These are phyloP conservation scores for Xerus inauris DNA, from an alignment of 2,113 vertebrate species.

Conservation along the genomic window DNA sequence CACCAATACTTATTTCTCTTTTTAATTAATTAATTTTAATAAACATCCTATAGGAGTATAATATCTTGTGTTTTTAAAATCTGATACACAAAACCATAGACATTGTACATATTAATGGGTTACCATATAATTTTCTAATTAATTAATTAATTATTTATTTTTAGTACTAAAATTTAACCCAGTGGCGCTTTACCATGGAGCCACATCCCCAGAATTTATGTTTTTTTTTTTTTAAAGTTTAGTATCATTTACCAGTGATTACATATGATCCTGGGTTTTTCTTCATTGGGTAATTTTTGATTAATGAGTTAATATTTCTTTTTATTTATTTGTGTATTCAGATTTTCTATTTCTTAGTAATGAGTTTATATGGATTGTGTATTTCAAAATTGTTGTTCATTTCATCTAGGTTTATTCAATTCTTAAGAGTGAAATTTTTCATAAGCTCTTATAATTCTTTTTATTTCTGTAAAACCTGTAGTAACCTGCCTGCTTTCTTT, in stretches of 20 bases:
- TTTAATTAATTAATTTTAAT: neutral
- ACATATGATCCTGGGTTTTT: neutral
- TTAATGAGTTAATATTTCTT: neutral
- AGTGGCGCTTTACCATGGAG: too few relatives aligned
- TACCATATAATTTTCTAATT: neutral
- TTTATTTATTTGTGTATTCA: neutral
- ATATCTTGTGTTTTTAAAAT: neutral
- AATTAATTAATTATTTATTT: too few relatives aligned
- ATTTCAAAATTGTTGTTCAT: neutral
- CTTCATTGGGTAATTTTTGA: neutral
- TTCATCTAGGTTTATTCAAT: neutral
- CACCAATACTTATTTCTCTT: neutral
- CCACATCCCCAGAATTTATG: neutral
- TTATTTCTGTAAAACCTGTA: neutral
- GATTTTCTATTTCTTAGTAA: neutral
- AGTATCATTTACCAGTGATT: neutral
- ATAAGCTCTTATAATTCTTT: neutral
- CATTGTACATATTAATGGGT: neutral
- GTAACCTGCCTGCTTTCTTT: neutral
- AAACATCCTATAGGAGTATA: neutral
- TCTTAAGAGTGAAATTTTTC: neutral
- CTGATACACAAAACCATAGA: neutral
- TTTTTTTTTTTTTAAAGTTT: neutral
- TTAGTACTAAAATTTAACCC: too few relatives aligned
- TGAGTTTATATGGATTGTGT: neutral